phyloP scores from a whole-genome alignment of 37 sponge, comb jelly and placozoan species.

The Tethya wilhelma region DNA sequence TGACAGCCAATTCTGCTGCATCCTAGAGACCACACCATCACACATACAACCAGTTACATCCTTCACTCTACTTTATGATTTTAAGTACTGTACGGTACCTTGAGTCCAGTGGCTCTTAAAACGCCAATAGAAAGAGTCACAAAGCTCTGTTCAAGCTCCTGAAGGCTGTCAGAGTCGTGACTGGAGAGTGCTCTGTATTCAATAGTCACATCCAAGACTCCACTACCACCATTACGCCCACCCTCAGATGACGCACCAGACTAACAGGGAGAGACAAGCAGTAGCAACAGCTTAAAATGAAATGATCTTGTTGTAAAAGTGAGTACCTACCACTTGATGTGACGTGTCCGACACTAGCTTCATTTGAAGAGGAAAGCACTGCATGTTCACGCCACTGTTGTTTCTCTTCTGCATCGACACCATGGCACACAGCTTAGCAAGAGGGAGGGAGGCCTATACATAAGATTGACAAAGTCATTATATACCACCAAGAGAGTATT shows the following conservation, averaged over 20 bases:
- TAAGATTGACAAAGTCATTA: background rate
- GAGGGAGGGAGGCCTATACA: slow-evolving; percentile 65
- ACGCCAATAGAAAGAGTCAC: slow-evolving; percentile 57
- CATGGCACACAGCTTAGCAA: slow-evolving; percentile 84
- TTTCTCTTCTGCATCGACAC: slow-evolving; percentile 60
- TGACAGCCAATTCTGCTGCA: slow-evolving; percentile 39
- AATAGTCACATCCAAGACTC: slow-evolving; percentile 59
- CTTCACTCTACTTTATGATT: background rate
- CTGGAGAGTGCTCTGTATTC: slow-evolving; percentile 17
- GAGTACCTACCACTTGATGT: background rate
- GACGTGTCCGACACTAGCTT: slow-evolving; percentile 16
- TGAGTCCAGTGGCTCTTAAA: slow-evolving; percentile 74
- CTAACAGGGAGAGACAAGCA: background rate
- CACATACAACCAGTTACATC: no score
- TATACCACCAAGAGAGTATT: background rate
- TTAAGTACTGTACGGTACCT: slow-evolving; percentile 20
- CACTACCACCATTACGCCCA: background rate
- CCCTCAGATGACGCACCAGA: background rate
- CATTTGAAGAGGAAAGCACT: slow-evolving; percentile 67
- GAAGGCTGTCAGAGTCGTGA: background rate
- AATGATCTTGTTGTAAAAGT: no score
- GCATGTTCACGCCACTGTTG: background rate
- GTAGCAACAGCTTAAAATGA: background rate
- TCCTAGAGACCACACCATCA: slow-evolving; percentile 15
- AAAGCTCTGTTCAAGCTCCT: background rate